phyloP scores from a whole-genome alignment of 2,113 vertebrate species.

The Tympanuchus pallidicinctus region DNA sequence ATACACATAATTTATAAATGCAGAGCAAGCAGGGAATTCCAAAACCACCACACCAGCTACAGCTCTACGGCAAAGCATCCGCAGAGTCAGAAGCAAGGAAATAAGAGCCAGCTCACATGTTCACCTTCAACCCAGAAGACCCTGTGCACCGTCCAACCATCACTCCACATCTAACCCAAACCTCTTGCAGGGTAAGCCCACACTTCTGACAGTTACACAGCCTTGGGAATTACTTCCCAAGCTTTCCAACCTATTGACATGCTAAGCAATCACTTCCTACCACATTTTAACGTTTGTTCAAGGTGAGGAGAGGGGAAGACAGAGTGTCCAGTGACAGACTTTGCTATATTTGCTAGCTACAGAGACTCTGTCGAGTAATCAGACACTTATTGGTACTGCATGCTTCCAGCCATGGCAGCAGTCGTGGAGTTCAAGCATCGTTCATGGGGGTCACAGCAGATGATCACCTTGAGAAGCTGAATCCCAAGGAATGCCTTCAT shows the following conservation, averaged over 20 bases:
- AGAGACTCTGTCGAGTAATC: background rate
- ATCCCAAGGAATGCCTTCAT: background rate
- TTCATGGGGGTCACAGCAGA: background rate
- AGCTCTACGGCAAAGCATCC: background rate
- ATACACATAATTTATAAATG: background rate
- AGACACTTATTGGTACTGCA: fast-evolving
- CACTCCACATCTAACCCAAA: background rate
- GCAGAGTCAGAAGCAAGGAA: background rate
- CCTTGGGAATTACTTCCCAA: background rate
- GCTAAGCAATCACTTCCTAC: background rate
- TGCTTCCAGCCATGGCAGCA: background rate
- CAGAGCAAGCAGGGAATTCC: background rate
- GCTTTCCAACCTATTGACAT: background rate
- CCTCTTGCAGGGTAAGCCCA: background rate
- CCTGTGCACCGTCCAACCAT: background rate
- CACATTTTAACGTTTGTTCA: background rate
- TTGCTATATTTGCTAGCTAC: background rate
- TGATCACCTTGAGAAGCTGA: constrained; percentile 6
- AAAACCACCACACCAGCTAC: background rate
- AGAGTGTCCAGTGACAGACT: background rate
- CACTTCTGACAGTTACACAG: background rate
- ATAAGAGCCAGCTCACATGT: background rate
- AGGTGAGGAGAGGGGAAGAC: background rate
- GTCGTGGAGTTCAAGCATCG: background rate
- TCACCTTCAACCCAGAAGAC: background rate